Percentiles rank a stretch among this genome's conserved stretches.
phyloP scores from a whole-genome alignment of 2,113 vertebrate species.

The Muntiacus reevesi region DNA sequence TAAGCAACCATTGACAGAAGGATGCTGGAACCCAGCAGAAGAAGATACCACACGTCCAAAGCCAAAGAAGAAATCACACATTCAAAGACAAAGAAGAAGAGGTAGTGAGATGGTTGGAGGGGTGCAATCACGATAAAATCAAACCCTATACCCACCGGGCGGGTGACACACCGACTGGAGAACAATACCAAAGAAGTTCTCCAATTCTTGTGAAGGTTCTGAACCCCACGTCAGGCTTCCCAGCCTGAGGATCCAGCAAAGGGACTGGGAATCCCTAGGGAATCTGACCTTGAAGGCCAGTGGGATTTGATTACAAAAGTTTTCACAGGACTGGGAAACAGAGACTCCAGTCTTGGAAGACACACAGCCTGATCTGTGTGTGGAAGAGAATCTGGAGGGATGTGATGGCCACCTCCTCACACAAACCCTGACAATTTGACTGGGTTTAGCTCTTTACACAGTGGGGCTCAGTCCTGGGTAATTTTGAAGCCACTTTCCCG shows the following conservation, averaged over 20 bases:
- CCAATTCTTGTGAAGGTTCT: not conserved
- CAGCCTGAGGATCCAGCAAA: not conserved
- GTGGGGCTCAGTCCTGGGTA: not conserved
- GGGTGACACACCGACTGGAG: not conserved
- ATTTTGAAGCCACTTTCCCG: not conserved
- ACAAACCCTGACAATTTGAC: not conserved
- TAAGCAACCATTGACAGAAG: not conserved
- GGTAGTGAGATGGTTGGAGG: not conserved
- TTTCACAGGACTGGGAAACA: not conserved
- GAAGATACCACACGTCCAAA: not conserved
- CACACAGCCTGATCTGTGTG: not conserved
- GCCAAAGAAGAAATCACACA: not conserved
- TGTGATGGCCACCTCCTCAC: not conserved
- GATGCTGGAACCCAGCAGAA: not conserved
- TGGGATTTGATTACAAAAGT: not conserved
- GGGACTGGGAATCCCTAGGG: not conserved
- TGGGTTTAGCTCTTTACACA: not conserved
- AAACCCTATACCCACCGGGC: not conserved
- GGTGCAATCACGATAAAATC: not conserved
- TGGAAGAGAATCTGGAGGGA: not conserved
- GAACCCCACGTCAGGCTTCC: accelerated
- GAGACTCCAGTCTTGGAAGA: not conserved
- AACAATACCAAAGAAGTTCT: not conserved
- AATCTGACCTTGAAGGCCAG: not conserved
- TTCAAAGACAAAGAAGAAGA: not conserved